A percentile compares a stretch with the other conserved stretches of the same genome.
Conservation (phyloP, 2,113 vertebrate genomes). For the Anoura caudifer region DNA sequence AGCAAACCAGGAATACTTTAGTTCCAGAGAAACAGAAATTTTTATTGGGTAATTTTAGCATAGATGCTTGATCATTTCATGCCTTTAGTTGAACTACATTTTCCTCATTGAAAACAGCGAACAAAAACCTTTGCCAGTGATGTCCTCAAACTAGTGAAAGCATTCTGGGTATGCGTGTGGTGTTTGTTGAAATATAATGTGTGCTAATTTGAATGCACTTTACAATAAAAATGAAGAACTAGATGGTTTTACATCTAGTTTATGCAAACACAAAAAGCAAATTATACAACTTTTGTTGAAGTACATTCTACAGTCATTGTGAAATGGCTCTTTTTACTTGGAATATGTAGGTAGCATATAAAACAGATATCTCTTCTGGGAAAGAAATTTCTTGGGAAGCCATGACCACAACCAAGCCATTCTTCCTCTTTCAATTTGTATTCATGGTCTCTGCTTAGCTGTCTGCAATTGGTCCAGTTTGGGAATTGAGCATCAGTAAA, state of each 20-base stretch:
- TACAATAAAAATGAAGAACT: not conserved
- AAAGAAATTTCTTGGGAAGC: conserved; percentile 19
- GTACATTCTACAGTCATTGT: not conserved
- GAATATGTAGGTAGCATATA: not conserved
- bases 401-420: not conserved
- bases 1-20: not conserved
- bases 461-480: not conserved
- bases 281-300: not conserved
- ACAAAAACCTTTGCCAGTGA: not conserved
- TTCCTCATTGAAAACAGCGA: not conserved
- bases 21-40: not conserved
- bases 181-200: not conserved
- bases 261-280: not conserved
- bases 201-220: not conserved
- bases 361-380: not conserved
- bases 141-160: not conserved
- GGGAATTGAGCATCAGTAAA: not conserved
- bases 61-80: not conserved
- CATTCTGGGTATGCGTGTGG: not conserved
- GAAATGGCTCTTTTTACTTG: not conserved
- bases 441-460: not conserved
- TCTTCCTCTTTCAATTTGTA: not conserved
- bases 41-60: not conserved
- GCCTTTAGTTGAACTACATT: not conserved
- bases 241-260: not conserved